Evolutionary conservation across 2,888 invertebrate species (phyloP), one percentile per base, ranked within the genome.

Genomic region (Bembecia ichneumoniformis): DNA sequence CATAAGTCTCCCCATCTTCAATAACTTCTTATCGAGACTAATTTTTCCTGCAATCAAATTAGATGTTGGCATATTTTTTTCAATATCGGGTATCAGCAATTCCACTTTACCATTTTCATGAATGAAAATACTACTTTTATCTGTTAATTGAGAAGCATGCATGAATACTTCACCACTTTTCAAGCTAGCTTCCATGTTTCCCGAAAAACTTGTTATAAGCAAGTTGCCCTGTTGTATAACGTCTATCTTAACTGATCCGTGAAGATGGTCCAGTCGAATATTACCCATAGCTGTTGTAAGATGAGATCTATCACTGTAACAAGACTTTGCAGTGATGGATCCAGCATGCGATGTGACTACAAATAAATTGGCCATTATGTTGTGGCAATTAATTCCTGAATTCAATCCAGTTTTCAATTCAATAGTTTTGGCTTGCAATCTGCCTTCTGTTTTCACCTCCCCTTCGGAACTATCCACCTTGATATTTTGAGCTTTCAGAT

Each of bases 81-180:
- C 46, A 54, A 86, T 80, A 17, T 87, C 74, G 43, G 77, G 77
- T 46, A 88, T 76, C 1, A 78, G 55, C n/a, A 88, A 59, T 47
- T 86, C 78, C 1, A 88, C 87, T 66, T 84, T 80, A 0, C 88
- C 88, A 34, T 87, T 84, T 60, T 88, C 88, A 59, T 88, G 88
- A 51, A 88, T 83, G 54, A 88, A 88, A 54, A 88, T 86, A 59
- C 87, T 88, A 58, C 81, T 87, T 60, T 87, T 87, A 0, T 80
- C 76, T 10, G 68, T 73, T 4, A 88, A 66, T 54, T 82, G 72
- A 49, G 86, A 73, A 1, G 79, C 87, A 56, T 86, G 84, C 75
- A 88, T 75, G 49, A 63, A 82, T 1, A 88, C 86, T 47, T 87
- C 81, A 1, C 88, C 88, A 57, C 87, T 84, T 58, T 88, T 88